Base-by-base conservation (phyloP, 2,888 invertebrate genomes). In the Ctena decussata region DNA sequence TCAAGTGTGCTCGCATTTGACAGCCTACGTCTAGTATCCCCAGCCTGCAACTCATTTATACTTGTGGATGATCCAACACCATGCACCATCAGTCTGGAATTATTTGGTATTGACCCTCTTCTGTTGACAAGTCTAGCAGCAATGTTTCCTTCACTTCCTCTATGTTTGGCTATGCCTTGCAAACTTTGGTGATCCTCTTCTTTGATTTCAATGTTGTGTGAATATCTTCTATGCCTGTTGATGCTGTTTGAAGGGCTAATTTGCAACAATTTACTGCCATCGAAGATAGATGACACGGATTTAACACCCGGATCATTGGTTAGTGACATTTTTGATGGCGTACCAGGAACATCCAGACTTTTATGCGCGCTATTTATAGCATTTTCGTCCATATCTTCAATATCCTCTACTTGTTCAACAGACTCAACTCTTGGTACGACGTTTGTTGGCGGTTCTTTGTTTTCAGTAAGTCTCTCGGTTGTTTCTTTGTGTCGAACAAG, bases 351-450 rank as follows among this genome's bases (percentile, higher is more conserved):
- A 35, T 1, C 44, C 24, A 72, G 46, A 72, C n/a, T 72, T 15
- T 46, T n/a, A 18, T 72, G 72, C 21, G 72, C 72, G 11, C 12
- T 72, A 30, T 72, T 72, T 21, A 72, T 44, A 6, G 24, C 72
- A 24, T 35, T 24, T 15, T 72, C 46, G 27, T 46, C 46, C 44
- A 72, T 30, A 11, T 44, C 72, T 72, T 72, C 72, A 44, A 72
- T 72, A 30, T 72, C 72, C n/a, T 72, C 72, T 8, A 72, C 44
- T 41, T 72, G 27, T 72, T 72, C 72, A 11, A 72, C 35, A 35
- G 65, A 65, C 18, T 35, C 65, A 65, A 65, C 32, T 57, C 27
- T 57, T 15, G 27, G 2, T 24, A 15, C 8, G 2, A 27, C 1
- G 3, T 57, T 57, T 60, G 30, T 60, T 65, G 30, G 12, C 21